phyloP scores from a whole-genome alignment of 2,797 vertebrate genomes.

The Sarcophilus harrisii region DNA sequence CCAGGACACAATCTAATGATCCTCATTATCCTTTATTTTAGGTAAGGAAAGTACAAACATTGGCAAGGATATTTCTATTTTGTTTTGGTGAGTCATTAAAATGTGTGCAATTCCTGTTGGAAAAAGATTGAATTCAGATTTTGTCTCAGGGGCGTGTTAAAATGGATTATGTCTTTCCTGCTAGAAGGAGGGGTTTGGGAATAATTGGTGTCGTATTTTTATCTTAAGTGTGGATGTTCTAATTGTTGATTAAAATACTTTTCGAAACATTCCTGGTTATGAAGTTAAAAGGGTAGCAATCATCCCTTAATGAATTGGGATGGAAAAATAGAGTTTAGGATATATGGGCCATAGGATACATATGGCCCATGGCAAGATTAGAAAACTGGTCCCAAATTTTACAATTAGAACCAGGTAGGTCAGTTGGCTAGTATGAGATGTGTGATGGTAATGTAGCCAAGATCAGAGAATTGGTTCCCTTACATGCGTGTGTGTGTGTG shows the following conservation, averaged over 20 bases:
- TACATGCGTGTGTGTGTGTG: conserved; percentile 9
- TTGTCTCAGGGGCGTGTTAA: conserved; percentile 56
- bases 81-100: conserved; percentile 47
- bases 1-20: neutral
- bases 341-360: conserved; percentile 25
- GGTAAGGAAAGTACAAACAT: neutral
- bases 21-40: neutral
- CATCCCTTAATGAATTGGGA: conserved; percentile 49
- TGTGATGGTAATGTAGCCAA: conserved; percentile 68
- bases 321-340: conserved; percentile 44
- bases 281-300: conserved; percentile 37
- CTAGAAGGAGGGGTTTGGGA: conserved; percentile 6
- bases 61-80: conserved; percentile 40
- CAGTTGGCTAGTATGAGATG: neutral
- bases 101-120: conserved; percentile 37
- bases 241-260: conserved; percentile 70
- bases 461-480: conserved; percentile 68
- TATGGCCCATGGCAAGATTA: conserved; percentile 68
- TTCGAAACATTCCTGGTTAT: conserved; percentile 59
- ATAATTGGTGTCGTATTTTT: conserved; percentile 23
- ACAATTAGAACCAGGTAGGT: conserved; percentile 60
- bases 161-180: conserved; percentile 52
- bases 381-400: conserved; percentile 65
- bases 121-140: conserved; percentile 43
- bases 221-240: conserved; percentile 57